Evolutionary conservation across 1,140 invertebrate genomes (phyloP), one percentile per base, ranked within the genome.

Genomic region (Neodiprion fabricii): DNA sequence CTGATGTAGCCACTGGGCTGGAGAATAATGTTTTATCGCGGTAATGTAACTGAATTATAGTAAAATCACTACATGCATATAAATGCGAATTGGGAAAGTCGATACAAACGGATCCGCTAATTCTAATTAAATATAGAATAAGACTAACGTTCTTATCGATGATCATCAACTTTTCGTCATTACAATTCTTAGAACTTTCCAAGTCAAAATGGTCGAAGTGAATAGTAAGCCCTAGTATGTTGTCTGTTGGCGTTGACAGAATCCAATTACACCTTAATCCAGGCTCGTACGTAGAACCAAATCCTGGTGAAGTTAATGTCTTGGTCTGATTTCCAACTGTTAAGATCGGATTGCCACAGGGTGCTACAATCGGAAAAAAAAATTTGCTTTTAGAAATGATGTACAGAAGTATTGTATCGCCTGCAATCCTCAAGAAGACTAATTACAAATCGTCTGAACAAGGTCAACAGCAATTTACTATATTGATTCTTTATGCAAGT

Each of bases 181-280:
- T 70, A 72, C 85, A 85, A 21, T 81, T 76, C 9, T 75, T 71
- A 7, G 90, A 85, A 23, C 85, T 84, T 40, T 88, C 79, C 72
- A 93, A 78, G 75, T 93, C 89, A 73, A 95, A 86, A 17, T 90
- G 86, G 7, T 88, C 74, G 74, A 95, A 91, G n/a, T 83, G 84
- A 48, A 95, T 75, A 8, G 93, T 80, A 72, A 83, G 79, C 9
- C 89, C n/a, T 75, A 70, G n/a, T 0, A 40, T 14, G 10, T 47
- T 69, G 8, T 12, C 9, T 4, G 9, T 81, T 1, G 78, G 73
- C n/a, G 81, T 84, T 66, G 77, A 76, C 50, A 93, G 77, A 8
- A 84, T 78, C 92, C 92, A 95, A 21, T 80, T 80, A 81, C 94
- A 96, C 49, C 83, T 82, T 0, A 91, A 76, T 66, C 90, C 89